phyloP scores from a whole-genome alignment of 2,113 vertebrate genomes.

The Zeus faber region DNA sequence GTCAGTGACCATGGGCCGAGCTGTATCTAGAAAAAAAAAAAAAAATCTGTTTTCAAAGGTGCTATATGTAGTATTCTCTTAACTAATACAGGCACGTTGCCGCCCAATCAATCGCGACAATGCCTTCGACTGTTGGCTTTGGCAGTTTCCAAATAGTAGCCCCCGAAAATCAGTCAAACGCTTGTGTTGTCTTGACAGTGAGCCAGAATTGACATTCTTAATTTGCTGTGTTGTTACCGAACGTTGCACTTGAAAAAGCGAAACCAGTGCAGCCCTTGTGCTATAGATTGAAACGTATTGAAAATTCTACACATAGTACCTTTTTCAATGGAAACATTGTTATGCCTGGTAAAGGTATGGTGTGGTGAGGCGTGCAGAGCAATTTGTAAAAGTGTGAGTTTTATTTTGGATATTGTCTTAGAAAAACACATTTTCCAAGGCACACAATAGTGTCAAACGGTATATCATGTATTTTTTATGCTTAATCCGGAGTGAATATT shows the following conservation, averaged over 20 bases:
- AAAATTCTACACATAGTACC: constrained; percentile 58
- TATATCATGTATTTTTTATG: constrained; percentile 49
- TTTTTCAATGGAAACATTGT: constrained; percentile 38
- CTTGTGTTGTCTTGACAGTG: neutral
- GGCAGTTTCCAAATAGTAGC: constrained; percentile 15
- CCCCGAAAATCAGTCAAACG: constrained; percentile 11
- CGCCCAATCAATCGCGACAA: constrained; percentile 22
- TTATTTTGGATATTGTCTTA: constrained; percentile 41
- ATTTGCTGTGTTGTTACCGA: neutral
- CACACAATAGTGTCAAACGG: constrained; percentile 34
- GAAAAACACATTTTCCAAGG: constrained; percentile 32
- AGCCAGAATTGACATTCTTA: neutral
- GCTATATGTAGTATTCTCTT: constrained; percentile 59
- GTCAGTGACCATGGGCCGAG: constrained; percentile 33
- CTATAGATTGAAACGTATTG: constrained; percentile 14
- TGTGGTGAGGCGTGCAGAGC: constrained; percentile 3
- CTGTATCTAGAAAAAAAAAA: constrained; percentile 19
- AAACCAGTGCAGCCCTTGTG: constrained; percentile 29
- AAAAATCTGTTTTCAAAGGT: constrained; percentile 50
- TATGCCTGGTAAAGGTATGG: constrained; percentile 25
- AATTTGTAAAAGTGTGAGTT: constrained; percentile 41
- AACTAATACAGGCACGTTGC: constrained; percentile 14
- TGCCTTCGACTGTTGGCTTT: constrained; percentile 15
- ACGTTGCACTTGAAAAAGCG: neutral
- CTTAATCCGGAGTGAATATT: constrained; percentile 58